Evolutionary conservation across 2,113 vertebrate species (phyloP).

Genomic region (Stictonetta naevosa): DNA sequence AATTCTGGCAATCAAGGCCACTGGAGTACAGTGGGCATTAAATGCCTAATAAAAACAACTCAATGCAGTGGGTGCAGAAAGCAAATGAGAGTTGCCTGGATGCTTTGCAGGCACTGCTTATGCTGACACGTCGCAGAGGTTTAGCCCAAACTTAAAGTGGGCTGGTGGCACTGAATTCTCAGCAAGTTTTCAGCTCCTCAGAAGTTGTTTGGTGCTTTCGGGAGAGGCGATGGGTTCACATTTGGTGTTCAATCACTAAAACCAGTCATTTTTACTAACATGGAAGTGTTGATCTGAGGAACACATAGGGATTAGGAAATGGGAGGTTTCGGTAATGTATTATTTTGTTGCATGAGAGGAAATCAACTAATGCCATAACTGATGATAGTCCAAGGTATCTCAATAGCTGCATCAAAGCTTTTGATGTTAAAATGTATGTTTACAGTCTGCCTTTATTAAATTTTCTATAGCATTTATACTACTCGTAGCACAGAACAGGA

Average conservation of each 20-base stretch:
- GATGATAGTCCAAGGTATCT: neutral
- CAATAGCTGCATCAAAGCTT: neutral
- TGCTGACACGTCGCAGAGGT: neutral
- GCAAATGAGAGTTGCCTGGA: neutral
- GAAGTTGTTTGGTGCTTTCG: neutral
- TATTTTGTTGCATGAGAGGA: neutral
- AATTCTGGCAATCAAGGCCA: slow-evolving; percentile 29
- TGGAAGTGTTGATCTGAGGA: neutral
- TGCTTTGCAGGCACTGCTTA: neutral
- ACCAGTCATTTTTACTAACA: neutral
- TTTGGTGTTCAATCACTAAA: neutral
- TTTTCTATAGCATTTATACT: neutral
- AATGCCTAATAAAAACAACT: slow-evolving; percentile 6
- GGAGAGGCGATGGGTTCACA: neutral
- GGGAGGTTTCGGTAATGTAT: neutral
- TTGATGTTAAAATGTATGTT: neutral
- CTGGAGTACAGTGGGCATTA: slow-evolving; percentile 12
- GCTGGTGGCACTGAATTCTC: neutral
- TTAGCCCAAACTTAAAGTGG: neutral
- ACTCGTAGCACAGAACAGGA: neutral
- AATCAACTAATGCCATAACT: neutral
- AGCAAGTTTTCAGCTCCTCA: neutral
- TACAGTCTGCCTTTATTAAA: neutral
- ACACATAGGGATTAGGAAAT: neutral
- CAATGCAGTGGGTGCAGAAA: neutral